Evolutionary conservation across 2,797 vertebrate genomes (phyloP), one percentile per base, ranked within the genome.

Genomic region (Danio jaintianensis): DNA sequence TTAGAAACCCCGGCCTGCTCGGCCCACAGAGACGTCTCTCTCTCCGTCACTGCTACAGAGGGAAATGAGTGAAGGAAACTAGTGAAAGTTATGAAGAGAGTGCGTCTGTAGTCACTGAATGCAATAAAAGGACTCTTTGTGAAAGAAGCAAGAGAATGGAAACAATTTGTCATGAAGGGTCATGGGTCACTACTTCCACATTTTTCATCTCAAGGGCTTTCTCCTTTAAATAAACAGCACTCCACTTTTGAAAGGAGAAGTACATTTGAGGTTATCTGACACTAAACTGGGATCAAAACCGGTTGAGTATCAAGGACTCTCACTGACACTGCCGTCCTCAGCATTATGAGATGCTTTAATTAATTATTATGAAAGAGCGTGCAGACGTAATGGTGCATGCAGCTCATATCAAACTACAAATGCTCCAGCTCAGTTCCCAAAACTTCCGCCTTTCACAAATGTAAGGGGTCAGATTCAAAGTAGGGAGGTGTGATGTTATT

Each of bases 101-200:
- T 55, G 48, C 36, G 10, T 61, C 10, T 76, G n/a, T 62, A 55
- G 16, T n/a, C n/a, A n/a, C 29, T 22, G 7, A 58, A 18, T 18
- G 68, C 55, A 47, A 48, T 40, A 59, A 53, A 78, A 50, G 59
- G 12, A 82, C 52, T 84, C 53, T 80, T 86, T 86, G 79, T 72
- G 66, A 75, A 86, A 79, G 77, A 36, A 15, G 18, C 47, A 45
- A 78, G 72, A 64, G 79, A 87, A 83, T 61, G 40, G 75, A 86
- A 82, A 78, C 83, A 83, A 80, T 83, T 89, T 85, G 89, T 85
- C 76, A 81, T 73, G 43, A 83, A 67, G 77, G 83, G 74, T 63
- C 67, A 81, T 15, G 59, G 80, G 81, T 88, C 79, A 58, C 42
- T 38, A 68, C 62, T 64, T 82, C 18, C 59, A 48, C 66, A 78